Conservation (phyloP, 2,797 vertebrate genomes). For the Tragopan temminckii region DNA sequence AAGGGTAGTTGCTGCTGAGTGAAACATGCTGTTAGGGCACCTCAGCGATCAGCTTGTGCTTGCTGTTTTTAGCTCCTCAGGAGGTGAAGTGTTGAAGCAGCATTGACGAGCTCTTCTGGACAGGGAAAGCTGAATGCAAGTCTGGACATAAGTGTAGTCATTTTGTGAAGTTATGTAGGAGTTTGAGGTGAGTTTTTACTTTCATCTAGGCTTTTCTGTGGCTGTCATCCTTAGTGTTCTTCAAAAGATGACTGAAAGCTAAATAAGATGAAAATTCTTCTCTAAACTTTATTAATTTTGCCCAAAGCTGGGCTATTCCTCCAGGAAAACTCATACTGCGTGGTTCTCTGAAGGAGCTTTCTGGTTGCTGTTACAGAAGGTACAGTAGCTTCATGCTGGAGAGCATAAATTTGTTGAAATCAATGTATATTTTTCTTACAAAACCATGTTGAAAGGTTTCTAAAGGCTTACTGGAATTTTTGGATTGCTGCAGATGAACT, state of each 20-base stretch:
- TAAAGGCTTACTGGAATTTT: slow-evolving; percentile 20
- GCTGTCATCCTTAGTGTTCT: not conserved
- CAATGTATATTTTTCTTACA: not conserved
- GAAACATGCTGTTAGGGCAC: rapidly evolving
- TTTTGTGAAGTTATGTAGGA: not conserved
- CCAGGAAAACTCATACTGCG: rapidly evolving
- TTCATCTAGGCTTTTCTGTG: not conserved
- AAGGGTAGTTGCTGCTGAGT: rapidly evolving
- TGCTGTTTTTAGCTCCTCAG: rapidly evolving
- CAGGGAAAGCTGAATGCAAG: not conserved
- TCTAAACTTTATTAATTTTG: not conserved
- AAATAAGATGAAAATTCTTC: not conserved
- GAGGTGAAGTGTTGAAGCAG: not conserved
- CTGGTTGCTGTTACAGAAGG: not conserved
- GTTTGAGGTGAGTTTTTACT: not conserved
- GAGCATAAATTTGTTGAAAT: not conserved
- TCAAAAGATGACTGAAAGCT: not conserved
- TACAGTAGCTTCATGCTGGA: not conserved
- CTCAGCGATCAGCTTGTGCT: not conserved
- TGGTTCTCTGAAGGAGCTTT: not conserved
- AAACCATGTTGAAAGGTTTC: slow-evolving; percentile 16
- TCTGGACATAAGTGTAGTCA: not conserved
- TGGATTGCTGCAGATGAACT: not conserved
- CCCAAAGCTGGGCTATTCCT: not conserved
- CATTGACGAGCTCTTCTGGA: not conserved